A percentile compares a stretch with the other conserved stretches of the same genome.
Evolutionary conservation across 2,113 vertebrate species (phyloP).

Genomic region (Ictalurus punctatus): DNA sequence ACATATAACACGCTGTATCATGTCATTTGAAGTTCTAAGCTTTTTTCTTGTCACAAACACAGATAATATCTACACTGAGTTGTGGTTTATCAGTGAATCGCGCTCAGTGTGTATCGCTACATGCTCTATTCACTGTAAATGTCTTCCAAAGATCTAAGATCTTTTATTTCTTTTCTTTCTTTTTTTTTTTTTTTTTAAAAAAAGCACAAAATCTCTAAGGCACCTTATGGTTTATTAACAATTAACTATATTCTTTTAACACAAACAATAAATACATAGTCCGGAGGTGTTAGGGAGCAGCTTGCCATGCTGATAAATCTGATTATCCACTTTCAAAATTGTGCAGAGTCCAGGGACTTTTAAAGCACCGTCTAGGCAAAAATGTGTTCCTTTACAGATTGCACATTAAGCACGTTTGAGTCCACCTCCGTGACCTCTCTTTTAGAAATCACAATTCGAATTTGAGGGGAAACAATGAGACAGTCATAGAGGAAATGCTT

Average conservation of each 20-base stretch:
- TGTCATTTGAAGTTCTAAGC: background rate
- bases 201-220: background rate
- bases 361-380: background rate
- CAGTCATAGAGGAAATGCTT: background rate
- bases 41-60: background rate
- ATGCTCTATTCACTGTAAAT: background rate
- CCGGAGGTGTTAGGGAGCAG: background rate
- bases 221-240: background rate
- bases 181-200: background rate
- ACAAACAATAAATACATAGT: background rate
- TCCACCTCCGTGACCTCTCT: background rate
- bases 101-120: background rate
- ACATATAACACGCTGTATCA: background rate
- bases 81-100: background rate
- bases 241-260: background rate
- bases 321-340: background rate
- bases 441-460: background rate
- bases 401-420: background rate
- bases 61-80: background rate
- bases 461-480: background rate
- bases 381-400: background rate
- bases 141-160: background rate
- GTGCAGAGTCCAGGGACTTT: background rate
- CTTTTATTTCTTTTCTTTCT: background rate
- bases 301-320: background rate